These are phyloP conservation scores for Scolopax mira DNA, from an alignment of 2,113 vertebrate genomes.

Conservation along the genomic window DNA sequence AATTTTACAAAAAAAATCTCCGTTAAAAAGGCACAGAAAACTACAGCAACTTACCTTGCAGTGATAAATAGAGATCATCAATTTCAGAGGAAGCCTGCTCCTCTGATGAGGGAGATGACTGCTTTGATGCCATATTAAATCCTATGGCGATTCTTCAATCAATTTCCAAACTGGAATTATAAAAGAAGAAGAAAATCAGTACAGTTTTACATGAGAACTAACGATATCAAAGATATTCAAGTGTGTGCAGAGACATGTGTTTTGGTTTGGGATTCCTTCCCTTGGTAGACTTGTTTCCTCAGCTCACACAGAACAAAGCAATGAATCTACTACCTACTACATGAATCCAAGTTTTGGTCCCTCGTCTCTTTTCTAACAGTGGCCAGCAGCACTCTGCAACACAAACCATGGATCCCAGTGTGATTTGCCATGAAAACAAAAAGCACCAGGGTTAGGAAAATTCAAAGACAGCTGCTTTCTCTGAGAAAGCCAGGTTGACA, in stretches of 20 bases:
- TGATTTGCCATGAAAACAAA: not conserved
- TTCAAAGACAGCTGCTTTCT: not conserved
- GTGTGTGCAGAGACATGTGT: fast-evolving
- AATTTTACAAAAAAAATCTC: not conserved
- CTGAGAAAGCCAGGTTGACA: not conserved
- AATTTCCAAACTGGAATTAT: constrained; percentile 58
- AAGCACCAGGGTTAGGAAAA: not conserved
- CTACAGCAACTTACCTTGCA: constrained; percentile 69
- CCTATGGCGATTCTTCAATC: constrained; percentile 6
- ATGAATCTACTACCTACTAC: too few relatives aligned
- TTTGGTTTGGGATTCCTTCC: not conserved
- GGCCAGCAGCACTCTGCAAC: not conserved
- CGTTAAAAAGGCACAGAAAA: not conserved
- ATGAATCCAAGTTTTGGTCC: constrained; percentile 24
- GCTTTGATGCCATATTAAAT: constrained; percentile 60
- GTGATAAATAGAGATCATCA: constrained; percentile 69
- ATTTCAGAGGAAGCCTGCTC: constrained; percentile 69
- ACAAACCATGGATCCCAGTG: not conserved
- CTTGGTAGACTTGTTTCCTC: not conserved
- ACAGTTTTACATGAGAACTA: not conserved
- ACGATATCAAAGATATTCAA: not conserved
- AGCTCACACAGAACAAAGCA: not conserved
- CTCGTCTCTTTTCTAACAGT: not conserved
- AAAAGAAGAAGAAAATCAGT: not conserved
- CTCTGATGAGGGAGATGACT: constrained; percentile 36